Percentiles rank a stretch among this genome's conserved stretches.
Evolutionary conservation across 2,888 invertebrate species (phyloP).

Genomic region (Apeira syringaria): DNA sequence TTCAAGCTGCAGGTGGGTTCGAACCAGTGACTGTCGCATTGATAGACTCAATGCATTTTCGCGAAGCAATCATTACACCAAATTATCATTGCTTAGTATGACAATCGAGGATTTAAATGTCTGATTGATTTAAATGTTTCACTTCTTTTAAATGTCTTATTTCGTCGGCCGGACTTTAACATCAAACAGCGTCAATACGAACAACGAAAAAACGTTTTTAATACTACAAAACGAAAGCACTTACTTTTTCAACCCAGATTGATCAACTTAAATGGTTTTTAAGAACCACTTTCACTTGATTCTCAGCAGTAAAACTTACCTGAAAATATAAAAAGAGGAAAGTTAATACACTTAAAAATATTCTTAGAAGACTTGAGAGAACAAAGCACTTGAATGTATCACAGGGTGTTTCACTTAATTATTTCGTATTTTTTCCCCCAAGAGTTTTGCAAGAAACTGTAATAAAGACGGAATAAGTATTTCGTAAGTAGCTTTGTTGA

Average conservation of each 20-base stretch:
- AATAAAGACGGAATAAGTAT: not conserved
- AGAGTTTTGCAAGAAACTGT: not conserved
- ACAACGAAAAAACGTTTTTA: too few relatives aligned
- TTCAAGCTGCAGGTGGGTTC: too few relatives aligned
- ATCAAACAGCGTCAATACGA: too few relatives aligned
- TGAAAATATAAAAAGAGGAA: constrained; percentile 26
- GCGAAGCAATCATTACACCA: too few relatives aligned
- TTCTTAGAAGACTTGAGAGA: constrained; percentile 2
- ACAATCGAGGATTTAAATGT: too few relatives aligned
- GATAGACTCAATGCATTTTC: too few relatives aligned
- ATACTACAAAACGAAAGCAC: not conserved
- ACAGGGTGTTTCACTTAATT: constrained; percentile 1
- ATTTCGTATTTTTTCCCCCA: not conserved
- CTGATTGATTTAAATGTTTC: too few relatives aligned
- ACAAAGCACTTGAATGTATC: constrained; percentile 1
- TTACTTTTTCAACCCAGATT: not conserved
- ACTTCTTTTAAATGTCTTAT: too few relatives aligned
- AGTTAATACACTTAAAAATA: constrained; percentile 10
- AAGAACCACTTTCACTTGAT: not conserved
- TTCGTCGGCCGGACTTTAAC: too few relatives aligned
- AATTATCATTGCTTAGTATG: too few relatives aligned
- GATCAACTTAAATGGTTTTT: not conserved
- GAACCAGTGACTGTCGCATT: too few relatives aligned
- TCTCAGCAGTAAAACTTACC: constrained; percentile 30
- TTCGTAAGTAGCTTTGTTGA: not conserved